Percentiles rank a stretch among this genome's conserved stretches.
Conservation (phyloP, 2,797 vertebrate genomes). For the Cynodonichthys magdalenae region DNA sequence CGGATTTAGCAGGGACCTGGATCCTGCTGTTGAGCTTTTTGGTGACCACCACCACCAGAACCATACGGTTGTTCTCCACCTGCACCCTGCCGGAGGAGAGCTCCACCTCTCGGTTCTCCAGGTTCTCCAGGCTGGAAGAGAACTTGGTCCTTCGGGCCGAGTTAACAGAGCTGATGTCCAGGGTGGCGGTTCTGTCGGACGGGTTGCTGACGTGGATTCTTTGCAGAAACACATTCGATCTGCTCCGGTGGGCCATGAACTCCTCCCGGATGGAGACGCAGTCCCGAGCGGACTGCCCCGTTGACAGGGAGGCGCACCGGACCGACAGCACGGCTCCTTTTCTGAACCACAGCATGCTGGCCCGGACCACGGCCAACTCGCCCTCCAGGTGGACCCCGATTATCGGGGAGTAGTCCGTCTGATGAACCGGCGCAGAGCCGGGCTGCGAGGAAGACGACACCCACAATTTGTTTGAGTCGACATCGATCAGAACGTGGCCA, state of each 20-base stretch:
- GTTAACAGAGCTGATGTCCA: slow-evolving; percentile 78
- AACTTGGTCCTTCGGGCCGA: slow-evolving; percentile 78
- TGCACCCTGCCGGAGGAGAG: slow-evolving; percentile 86
- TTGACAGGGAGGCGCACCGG: slow-evolving; percentile 79
- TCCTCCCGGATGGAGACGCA: slow-evolving; percentile 91
- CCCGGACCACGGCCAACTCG: slow-evolving; percentile 76
- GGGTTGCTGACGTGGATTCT: slow-evolving; percentile 89
- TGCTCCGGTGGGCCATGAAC: slow-evolving; percentile 89
- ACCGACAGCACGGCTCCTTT: slow-evolving; percentile 88
- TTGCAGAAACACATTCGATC: slow-evolving; percentile 88
- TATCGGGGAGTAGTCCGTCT: slow-evolving; percentile 83
- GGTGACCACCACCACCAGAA: slow-evolving; percentile 88
- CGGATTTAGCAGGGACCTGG: slow-evolving; percentile 87
- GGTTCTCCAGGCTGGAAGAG: slow-evolving; percentile 83
- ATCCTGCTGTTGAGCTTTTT: slow-evolving; percentile 84
- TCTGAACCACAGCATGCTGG: slow-evolving; percentile 82
- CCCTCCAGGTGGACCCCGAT: slow-evolving; percentile 79
- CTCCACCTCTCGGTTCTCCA: slow-evolving; percentile 87
- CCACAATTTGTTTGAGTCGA: slow-evolving; percentile 87
- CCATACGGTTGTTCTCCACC: slow-evolving; percentile 77
- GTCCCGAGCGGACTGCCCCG: slow-evolving; percentile 70
- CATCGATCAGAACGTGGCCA: slow-evolving; percentile 88
- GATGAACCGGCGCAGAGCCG: slow-evolving; percentile 82
- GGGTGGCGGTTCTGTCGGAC: slow-evolving; percentile 77
- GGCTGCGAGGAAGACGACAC: slow-evolving; percentile 80